Percentiles rank a stretch among this genome's conserved stretches.
These are phyloP conservation scores for Polylopha cassiicola DNA, from an alignment of 2,888 invertebrate genomes.

Conservation along the genomic window DNA sequence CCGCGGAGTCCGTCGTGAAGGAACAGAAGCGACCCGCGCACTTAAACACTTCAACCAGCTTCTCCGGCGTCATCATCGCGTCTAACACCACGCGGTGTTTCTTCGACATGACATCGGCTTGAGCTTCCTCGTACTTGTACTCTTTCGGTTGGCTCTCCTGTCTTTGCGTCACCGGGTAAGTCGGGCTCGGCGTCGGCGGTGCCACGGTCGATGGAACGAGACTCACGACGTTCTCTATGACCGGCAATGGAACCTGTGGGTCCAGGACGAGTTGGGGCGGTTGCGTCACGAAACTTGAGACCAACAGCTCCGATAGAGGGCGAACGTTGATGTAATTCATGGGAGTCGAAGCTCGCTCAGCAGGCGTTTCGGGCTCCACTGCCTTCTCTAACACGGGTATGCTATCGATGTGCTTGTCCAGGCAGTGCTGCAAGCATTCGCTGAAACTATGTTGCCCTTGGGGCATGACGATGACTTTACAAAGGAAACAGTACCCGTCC, in stretches of 20 bases:
- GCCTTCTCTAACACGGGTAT: constrained; percentile 44
- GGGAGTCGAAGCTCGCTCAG: constrained; percentile 26
- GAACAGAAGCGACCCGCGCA: constrained; percentile 66
- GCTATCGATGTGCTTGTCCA: constrained; percentile 63
- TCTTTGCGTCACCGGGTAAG: constrained; percentile 27
- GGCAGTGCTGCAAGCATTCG: constrained; percentile 62
- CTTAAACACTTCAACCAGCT: constrained; percentile 63
- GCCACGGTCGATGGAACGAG: constrained; percentile 45
- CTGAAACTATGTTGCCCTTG: constrained; percentile 54
- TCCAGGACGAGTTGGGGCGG: no score
- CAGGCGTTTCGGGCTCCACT: constrained; percentile 10
- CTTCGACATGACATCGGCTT: constrained; percentile 49
- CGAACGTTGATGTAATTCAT: constrained; percentile 55
- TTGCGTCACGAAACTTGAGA: no score
- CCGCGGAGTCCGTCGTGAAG: constrained; percentile 53
- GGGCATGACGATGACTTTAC: constrained; percentile 63
- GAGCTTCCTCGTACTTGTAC: constrained; percentile 52
- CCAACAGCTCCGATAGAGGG: constrained; percentile 57
- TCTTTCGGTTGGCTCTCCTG: constrained; percentile 29
- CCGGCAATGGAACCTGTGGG: constrained; percentile 38
- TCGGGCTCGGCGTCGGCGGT: constrained; percentile 29
- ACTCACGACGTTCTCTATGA: constrained; percentile 76
- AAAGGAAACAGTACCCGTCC: constrained; percentile 75
- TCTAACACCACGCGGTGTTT: constrained; percentile 63
- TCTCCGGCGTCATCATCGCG: constrained; percentile 65